Evolutionary conservation across 2,113 vertebrate species (phyloP), one percentile per base, ranked within the genome.

Genomic region (Ceratotherium simum): DNA sequence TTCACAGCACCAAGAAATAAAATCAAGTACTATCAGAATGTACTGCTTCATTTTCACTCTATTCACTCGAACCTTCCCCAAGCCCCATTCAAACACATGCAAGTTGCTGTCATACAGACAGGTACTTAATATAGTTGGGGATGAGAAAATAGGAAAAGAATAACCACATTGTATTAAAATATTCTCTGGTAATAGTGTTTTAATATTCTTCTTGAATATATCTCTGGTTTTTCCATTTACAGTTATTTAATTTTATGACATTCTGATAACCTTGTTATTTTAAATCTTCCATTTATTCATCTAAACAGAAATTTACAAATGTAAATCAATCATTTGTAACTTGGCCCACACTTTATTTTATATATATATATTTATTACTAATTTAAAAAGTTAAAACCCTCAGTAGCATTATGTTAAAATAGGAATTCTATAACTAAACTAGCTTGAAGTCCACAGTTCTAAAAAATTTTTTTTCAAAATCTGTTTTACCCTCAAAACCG

Each of bases 61-160:
- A 0, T 58, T 83, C 11, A 14, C 29, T 82, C 14, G 42, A 42
- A 81, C 27, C 27, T 73, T 21, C 11, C 20, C 7, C 14, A 31
- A 56, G 42, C 8, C 23, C 20, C 25, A n/a, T 42, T 83, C 8
- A 67, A 75, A 29, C 17, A 29, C 17, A 56, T n/a, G 17, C 5
- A 58, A 23, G 11, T 46, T 90, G 29, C 29, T 36, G 8, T 42
- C 2, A 65, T n/a, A 65, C 14, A n/a, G 10, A 27, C 80, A 42
- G 1, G 0, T 64, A 13, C 20, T 64, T 73, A 20, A 54, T 29
- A n/a, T 27, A 6, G 1, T 42, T 51, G 31, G 3, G n/a, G 9
- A 56, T 14, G 31, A 48, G 7, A 4, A 89, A 73, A n/a, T 64
- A 65, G 27, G 13, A 69, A 29, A 83, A 65, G 16, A 83, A 65